Conservation (phyloP, 1,140 invertebrate genomes). For the Battus philenor region DNA sequence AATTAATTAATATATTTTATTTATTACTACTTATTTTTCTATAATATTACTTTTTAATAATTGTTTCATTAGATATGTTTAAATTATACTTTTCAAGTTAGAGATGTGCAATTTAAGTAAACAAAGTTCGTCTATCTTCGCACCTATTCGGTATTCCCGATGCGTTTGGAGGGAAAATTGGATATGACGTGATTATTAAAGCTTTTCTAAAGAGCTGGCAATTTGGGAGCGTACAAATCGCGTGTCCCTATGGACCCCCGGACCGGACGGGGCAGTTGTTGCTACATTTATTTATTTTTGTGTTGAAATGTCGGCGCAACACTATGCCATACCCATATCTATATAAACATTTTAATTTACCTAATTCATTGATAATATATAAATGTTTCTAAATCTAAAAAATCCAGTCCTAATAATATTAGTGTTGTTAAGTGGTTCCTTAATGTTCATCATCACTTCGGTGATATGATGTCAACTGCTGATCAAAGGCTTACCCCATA, state of each 20-base stretch:
- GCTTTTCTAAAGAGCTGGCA: constrained; percentile 65
- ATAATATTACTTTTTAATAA: too few species aligned
- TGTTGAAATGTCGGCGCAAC: constrained; percentile 20
- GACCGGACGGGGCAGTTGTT: constrained; percentile 29
- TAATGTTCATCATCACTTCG: too few species aligned
- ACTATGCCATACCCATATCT: background rate
- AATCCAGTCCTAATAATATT: too few species aligned
- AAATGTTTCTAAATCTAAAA: too few species aligned
- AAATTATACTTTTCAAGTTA: too few species aligned
- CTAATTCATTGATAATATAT: background rate
- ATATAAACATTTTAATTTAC: background rate
- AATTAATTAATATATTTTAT: too few species aligned
- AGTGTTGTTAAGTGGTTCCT: too few species aligned
- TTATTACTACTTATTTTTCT: too few species aligned
- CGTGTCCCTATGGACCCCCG: constrained; percentile 39
- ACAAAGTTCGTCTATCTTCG: constrained; percentile 35
- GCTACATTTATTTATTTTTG: constrained; percentile 52
- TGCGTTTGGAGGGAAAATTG: constrained; percentile 59
- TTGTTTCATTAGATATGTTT: too few species aligned
- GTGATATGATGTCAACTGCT: too few species aligned
- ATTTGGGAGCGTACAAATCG: constrained; percentile 62
- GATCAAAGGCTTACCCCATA: too few species aligned
- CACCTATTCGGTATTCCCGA: constrained; percentile 51
- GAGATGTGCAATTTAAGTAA: too few species aligned
- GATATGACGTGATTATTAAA: constrained; percentile 72